phyloP scores from a whole-genome alignment of 2,113 vertebrate genomes.

The Apistogramma diplotaenia region DNA sequence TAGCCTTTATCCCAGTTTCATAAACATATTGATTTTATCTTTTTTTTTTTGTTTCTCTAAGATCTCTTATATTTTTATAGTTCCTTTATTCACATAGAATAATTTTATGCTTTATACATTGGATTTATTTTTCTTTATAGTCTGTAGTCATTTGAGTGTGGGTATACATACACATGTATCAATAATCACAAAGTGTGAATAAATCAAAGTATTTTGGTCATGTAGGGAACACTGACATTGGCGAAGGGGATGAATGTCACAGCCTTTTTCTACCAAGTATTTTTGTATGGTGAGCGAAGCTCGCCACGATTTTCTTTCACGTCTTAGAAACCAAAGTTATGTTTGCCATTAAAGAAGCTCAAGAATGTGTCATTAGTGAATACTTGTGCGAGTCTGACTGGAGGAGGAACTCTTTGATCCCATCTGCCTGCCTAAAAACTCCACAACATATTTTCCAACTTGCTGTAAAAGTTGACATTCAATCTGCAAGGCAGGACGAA shows the following conservation, averaged over 20 bases:
- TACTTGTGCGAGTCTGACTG: slow-evolving; percentile 49
- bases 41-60: slow-evolving; percentile 47
- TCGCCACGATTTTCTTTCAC: slow-evolving; percentile 59
- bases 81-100: slow-evolving; percentile 81
- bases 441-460: slow-evolving; percentile 71
- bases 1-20: slow-evolving; percentile 70
- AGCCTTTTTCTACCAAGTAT: slow-evolving; percentile 70
- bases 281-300: slow-evolving; percentile 75
- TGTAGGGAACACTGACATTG: slow-evolving; percentile 64
- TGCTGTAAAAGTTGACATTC: slow-evolving; percentile 69
- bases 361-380: slow-evolving; percentile 73
- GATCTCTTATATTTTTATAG: slow-evolving; percentile 84
- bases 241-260: slow-evolving; percentile 68
- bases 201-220: slow-evolving; percentile 62
- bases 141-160: slow-evolving; percentile 71
- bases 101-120: slow-evolving; percentile 78
- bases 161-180: slow-evolving; percentile 65
- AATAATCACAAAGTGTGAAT: slow-evolving; percentile 69
- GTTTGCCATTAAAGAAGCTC: slow-evolving; percentile 78
- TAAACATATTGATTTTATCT: slow-evolving; percentile 68
- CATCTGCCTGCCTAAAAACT: slow-evolving; percentile 53
- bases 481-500: slow-evolving; percentile 62
- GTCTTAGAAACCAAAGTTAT: slow-evolving; percentile 83
- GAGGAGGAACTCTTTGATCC: slow-evolving; percentile 54
- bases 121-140: slow-evolving; percentile 70